Evolutionary conservation across 2,113 vertebrate genomes (phyloP), one percentile per base, ranked within the genome.

Genomic region (Pholis gunnellus): DNA sequence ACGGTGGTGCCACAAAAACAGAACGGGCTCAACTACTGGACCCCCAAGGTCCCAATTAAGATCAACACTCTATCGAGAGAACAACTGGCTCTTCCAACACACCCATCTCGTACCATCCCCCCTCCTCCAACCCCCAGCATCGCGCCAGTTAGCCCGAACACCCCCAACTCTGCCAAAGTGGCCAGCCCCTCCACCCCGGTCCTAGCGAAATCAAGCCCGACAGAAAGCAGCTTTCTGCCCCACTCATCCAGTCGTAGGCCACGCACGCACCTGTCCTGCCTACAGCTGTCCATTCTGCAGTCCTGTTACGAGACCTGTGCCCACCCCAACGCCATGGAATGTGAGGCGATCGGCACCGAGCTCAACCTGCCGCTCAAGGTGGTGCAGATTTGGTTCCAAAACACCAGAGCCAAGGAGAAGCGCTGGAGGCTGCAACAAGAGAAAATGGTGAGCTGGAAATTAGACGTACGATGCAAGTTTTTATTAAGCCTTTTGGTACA

Each of bases 371-470:
- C 96, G 3, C 96, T 97, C 42, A 96, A 97, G 86, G 97, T 98
- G 84, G 96, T 98, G 77, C 97, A 98, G 87, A 97, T 98, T 82
- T 98, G 97, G 97, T 98, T 98, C 90, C 97, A 98, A 86, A 98
- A 98, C 60, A 97, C 97, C 9, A 94, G 97, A 66, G 97, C 97
- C 71, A 98, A 98, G 92, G 97, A 98, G 85, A 98, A 98, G 87
- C 97, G 97, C 88, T 97, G 97, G 94, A 95, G 95, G 75, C 93
- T 96, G 46, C 96, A 97, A 82, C 96, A 96, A 72, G 94, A 96
- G 78, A 96, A 96, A 88, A 85, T 95, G 93, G 95, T 96, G 85
- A 89, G 89, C 18, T 56, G n/a, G 31, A 25, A 42, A n/a, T 22
- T 34, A 63, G 36, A 50, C 1, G 5, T 46, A 2, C 29, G 29